Base-by-base conservation (phyloP, 2,797 vertebrate genomes). In the Sebastes reedi region DNA sequence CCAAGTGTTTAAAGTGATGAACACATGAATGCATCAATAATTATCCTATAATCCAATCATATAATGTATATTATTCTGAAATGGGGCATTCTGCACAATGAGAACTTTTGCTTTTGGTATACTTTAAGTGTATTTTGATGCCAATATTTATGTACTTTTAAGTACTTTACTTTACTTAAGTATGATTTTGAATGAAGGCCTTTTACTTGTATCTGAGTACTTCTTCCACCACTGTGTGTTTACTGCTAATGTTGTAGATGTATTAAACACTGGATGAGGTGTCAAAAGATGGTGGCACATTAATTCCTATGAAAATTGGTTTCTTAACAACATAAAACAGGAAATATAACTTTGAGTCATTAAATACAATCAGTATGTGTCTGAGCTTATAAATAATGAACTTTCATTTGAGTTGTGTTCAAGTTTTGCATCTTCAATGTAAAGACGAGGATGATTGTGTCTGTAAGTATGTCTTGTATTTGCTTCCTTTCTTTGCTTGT, bases 391-490 rank as follows among this genome's bases (percentile, higher is more conserved):
- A n/a, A 39, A 39, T 54, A 46, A 46, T 18, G 6, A 46, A 46
- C 42, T 46, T 46, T 46, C 14, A 46, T 46, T 54, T n/a, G 52
- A 54, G 52, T n/a, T 22, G n/a, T 24, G 0, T 22, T 65, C 1
- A n/a, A 11, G 3, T 27, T 16, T 46, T 4, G 20, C 9, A 46
- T 25, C 22, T 25, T 58, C 13, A 18, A 18, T 20, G 16, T 18
- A 29, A 27, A 16, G 13, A 16, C 0, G 0, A 46, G 2, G 14
- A 9, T 0, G 0, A 16, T 59, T 59, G 7, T 24, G 42, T 46
- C 0, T 46, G 42, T 46, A 46, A 0, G 2, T 46, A 46, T 18
- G 42, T 46, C 42, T 8, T 46, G 42, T 46, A 46, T 46, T 46
- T 46, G 1, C 42, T 46, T 46, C 42, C 42, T 46, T 46, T 46